phyloP scores from a whole-genome alignment of 2,888 invertebrate genomes.

The Chrysina gloriosa region DNA sequence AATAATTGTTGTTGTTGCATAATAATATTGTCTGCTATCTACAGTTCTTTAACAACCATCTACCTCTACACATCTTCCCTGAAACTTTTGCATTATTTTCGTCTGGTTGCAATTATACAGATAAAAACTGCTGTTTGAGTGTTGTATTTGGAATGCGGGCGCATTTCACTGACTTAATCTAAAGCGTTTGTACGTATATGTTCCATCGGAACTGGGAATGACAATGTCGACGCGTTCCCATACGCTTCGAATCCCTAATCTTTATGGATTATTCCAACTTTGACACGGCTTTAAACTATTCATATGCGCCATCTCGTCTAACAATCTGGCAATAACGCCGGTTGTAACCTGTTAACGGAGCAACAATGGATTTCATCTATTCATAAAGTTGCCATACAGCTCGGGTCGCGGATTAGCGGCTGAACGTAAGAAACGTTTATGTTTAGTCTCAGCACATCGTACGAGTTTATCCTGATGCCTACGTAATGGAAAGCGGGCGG shows the following conservation, averaged over 20 bases:
- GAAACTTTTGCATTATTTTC: too few relatives aligned
- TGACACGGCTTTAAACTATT: conserved; percentile 30
- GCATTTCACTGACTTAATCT: neutral
- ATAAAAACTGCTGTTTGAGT: too few relatives aligned
- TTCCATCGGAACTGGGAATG: neutral
- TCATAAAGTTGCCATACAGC: conserved; percentile 11
- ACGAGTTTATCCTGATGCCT: neutral
- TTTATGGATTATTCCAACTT: conserved; percentile 28
- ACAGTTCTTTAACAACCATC: too few relatives aligned
- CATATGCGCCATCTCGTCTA: conserved; percentile 23
- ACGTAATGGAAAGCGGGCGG: too few relatives aligned
- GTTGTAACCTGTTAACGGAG: conserved; percentile 22
- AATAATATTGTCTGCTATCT: too few relatives aligned
- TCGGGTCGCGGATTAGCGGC: neutral
- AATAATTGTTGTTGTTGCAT: too few relatives aligned
- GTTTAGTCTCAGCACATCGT: neutral
- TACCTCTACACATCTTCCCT: too few relatives aligned
- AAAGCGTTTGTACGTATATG: too few relatives aligned
- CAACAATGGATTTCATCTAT: conserved; percentile 22
- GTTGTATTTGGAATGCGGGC: neutral
- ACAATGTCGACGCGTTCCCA: neutral
- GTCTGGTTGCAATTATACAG: too few relatives aligned
- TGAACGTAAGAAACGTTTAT: conserved; percentile 3
- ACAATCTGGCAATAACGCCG: conserved; percentile 27
- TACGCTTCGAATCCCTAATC: conserved; percentile 18